Percentiles rank a stretch among this genome's conserved stretches.
These are phyloP conservation scores for Apodemus agrarius DNA, from an alignment of 2,797 vertebrate species.

Conservation along the genomic window DNA sequence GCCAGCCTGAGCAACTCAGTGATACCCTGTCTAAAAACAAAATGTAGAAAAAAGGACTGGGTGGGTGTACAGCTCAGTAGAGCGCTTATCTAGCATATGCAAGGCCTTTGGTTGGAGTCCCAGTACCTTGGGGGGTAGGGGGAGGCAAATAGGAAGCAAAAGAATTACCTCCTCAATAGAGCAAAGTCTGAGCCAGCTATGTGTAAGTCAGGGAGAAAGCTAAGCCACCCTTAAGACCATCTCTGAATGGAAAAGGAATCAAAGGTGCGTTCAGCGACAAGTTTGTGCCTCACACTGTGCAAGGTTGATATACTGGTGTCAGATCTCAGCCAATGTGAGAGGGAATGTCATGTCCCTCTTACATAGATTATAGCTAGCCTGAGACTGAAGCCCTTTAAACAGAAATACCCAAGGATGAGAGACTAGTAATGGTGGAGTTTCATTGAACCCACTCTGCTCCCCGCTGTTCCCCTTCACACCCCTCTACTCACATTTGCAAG, in stretches of 20 bases:
- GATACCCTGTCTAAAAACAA: background rate
- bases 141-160: background rate
- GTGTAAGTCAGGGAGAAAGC: background rate
- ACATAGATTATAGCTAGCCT: background rate
- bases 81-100: background rate
- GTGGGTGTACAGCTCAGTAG: background rate
- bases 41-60: background rate
- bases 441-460: background rate
- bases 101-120: background rate
- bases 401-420: background rate
- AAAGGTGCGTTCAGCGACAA: accelerated
- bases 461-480: background rate
- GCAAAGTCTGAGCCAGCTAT: background rate
- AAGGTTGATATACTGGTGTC: background rate
- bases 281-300: background rate
- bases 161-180: background rate
- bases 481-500: background rate
- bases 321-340: background rate
- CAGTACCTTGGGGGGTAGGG: no score
- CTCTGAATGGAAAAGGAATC: background rate
- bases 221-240: background rate
- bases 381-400: background rate
- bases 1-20: background rate
- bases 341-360: background rate
- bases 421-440: background rate